Base-by-base conservation (phyloP, 2,113 vertebrate species). In the Hiodon alosoides region DNA sequence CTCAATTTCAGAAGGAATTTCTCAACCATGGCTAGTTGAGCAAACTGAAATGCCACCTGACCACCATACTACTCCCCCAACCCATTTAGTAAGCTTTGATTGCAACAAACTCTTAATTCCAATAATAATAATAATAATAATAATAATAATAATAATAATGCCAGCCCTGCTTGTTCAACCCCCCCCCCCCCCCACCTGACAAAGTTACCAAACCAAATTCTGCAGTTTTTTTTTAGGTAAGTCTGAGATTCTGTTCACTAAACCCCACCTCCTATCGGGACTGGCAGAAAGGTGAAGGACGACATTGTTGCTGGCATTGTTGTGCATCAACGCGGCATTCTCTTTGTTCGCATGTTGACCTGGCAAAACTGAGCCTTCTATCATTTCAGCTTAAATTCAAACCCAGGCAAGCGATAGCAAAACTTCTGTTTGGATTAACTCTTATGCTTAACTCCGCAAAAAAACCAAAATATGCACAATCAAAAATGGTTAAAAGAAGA, bases 161-260 rank as follows among this genome's bases (percentile, higher is more conserved):
- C 80, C 77, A 83, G 82, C 81, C 84, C 76, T 74, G 79, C 76
- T 78, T 71, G 68, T 54, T 17, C 65, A 61, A 71, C 2, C 31
- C 31, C 31, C 31, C 2, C 2, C 31, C 31, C 31, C 31, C 2
- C 0, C 31, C 31, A 31, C 31, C 31, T 31, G 31, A 31, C 31
- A 31, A 31, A 31, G 31, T 2, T 31, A 31, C 31, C 31, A 31
- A 31, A 31, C 31, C 31, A 31, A 31, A 31, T 31, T 31, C 31
- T 31, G 31, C 31, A 2, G 31, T 31, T 79, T 77, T 10, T 82
- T 83, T 88, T 88, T 73, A 85, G 81, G 79, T 87, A 83, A 82
- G 74, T 85, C 85, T 72, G 79, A 74, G 79, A 65, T 84, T 80
- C 81, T 31, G 31, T 31, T 31, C 31, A 31, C 31, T 31, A 31